These are phyloP conservation scores for Bradypus variegatus DNA, from an alignment of 2,797 vertebrate species.

Conservation along the genomic window DNA sequence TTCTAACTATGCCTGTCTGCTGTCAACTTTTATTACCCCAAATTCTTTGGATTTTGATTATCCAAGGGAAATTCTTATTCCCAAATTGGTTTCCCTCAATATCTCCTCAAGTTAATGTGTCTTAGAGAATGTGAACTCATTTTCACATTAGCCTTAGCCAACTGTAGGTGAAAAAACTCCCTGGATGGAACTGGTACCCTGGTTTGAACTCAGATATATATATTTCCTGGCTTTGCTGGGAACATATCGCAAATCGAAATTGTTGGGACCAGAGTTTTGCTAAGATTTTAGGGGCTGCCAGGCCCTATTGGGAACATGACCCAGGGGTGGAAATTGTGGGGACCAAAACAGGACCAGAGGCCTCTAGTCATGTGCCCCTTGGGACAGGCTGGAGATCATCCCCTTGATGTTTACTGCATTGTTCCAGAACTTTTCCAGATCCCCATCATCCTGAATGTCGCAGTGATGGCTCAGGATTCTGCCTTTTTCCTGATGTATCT, in stretches of 20 bases:
- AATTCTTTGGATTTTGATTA: slow-evolving; percentile 39
- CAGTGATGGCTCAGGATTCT: neutral
- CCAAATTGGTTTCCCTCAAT: neutral
- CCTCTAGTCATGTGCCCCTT: neutral
- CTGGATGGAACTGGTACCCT: neutral
- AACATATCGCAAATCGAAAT: neutral
- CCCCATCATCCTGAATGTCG: neutral
- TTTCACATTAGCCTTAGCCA: neutral
- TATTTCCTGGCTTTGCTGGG: neutral
- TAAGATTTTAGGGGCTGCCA: neutral
- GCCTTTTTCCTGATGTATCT: neutral
- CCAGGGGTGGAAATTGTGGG: neutral
- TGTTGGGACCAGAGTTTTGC: neutral
- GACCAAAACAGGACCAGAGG: neutral
- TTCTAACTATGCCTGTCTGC: neutral
- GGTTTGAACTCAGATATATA: neutral
- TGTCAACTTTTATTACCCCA: slow-evolving; percentile 11
- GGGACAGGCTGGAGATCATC: neutral
- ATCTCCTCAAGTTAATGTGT: neutral
- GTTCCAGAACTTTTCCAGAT: neutral
- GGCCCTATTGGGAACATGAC: neutral
- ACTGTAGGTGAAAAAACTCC: neutral
- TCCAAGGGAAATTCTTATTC: slow-evolving; percentile 1
- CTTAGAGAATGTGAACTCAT: neutral
- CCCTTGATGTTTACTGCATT: neutral